Percentiles rank a stretch among this genome's conserved stretches.
These are phyloP conservation scores for Philereme vetulata DNA, from an alignment of 2,888 invertebrate genomes.

Conservation along the genomic window DNA sequence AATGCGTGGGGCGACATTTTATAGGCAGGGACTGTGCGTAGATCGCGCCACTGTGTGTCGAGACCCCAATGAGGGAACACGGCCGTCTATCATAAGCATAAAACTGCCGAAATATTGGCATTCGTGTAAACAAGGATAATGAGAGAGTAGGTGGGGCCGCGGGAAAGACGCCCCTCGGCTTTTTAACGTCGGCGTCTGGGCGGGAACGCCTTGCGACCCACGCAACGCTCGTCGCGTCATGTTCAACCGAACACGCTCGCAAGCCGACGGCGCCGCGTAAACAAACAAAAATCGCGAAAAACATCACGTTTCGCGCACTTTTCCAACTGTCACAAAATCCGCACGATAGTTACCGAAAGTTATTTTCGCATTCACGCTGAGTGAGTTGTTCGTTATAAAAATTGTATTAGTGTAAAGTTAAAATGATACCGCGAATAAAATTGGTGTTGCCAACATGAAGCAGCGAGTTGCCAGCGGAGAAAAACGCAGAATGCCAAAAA, in stretches of 20 bases:
- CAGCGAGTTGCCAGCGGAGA: slow-evolving; percentile 53
- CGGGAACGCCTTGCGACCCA: slow-evolving; percentile 77
- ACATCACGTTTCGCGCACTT: slow-evolving; percentile 36
- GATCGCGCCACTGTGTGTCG: slow-evolving; percentile 76
- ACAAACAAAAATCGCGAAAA: slow-evolving; percentile 58
- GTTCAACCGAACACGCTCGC: slow-evolving; percentile 56
- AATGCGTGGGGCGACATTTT: slow-evolving; percentile 79
- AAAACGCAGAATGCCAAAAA: slow-evolving; percentile 71
- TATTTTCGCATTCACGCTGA: background rate
- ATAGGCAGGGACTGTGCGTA: slow-evolving; percentile 75
- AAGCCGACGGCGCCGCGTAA: slow-evolving; percentile 71
- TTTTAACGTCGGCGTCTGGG: slow-evolving; percentile 75
- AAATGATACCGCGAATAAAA: slow-evolving; percentile 70
- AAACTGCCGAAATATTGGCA: slow-evolving; percentile 74
- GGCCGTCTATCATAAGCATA: slow-evolving; percentile 61
- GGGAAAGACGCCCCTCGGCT: slow-evolving; percentile 75
- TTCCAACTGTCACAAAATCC: slow-evolving; percentile 29
- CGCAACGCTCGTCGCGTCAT: slow-evolving; percentile 60
- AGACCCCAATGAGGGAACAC: slow-evolving; percentile 75
- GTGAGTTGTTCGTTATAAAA: slow-evolving; percentile 39
- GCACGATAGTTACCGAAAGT: slow-evolving; percentile 6
- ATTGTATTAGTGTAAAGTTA: slow-evolving; percentile 62
- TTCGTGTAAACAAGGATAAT: slow-evolving; percentile 80
- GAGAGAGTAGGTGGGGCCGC: slow-evolving; percentile 78
- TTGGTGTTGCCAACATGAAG: slow-evolving; percentile 80